phyloP scores from a whole-genome alignment of 1,140 invertebrate species.

The Atta texana region DNA sequence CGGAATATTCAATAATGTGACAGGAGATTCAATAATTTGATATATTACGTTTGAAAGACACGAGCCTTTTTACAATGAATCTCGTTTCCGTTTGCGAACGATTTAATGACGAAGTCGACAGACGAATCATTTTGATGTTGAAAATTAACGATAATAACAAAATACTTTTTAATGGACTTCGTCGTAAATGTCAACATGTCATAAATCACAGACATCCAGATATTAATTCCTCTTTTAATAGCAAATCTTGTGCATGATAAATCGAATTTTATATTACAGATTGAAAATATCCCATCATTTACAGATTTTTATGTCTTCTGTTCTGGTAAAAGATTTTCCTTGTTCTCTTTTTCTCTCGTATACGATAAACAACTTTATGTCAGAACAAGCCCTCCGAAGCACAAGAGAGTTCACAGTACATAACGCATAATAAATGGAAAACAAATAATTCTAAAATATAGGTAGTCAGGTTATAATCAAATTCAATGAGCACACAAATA shows the following conservation, averaged over 20 bases:
- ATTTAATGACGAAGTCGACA: constrained; percentile 4
- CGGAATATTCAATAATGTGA: background rate
- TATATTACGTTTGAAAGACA: background rate
- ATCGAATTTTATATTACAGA: background rate
- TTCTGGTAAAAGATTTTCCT: constrained; percentile 3
- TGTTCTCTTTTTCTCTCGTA: constrained; percentile 11
- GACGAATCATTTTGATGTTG: background rate
- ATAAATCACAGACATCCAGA: background rate
- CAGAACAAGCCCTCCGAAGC: background rate
- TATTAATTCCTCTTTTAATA: constrained; percentile 1
- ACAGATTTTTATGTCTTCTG: constrained; percentile 12
- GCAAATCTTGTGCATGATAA: background rate
- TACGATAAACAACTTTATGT: constrained; percentile 20
- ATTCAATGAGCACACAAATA: background rate
- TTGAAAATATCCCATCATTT: background rate
- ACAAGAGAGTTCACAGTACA: background rate
- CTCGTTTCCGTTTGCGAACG: background rate
- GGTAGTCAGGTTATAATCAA: background rate
- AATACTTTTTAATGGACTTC: constrained; percentile 5
- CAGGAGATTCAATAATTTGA: background rate
- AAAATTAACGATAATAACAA: background rate
- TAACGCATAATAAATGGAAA: background rate
- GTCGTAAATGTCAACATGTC: background rate
- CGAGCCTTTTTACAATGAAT: background rate
- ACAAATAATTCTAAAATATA: background rate